Evolutionary conservation across 2,113 vertebrate genomes (phyloP).

Genomic region (Catharus bicknelli): DNA sequence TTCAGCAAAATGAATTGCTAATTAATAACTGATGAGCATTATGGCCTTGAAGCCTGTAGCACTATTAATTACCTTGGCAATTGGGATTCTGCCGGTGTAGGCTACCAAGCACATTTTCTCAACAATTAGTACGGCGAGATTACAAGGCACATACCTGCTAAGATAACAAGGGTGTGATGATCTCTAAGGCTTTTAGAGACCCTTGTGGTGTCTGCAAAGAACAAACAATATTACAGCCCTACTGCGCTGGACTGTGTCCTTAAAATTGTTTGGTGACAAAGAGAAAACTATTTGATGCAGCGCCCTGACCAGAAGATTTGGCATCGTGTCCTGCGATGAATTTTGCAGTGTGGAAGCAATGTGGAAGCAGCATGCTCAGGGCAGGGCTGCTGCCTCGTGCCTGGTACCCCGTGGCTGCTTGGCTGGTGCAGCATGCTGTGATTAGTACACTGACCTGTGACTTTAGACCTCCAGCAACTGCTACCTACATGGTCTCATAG

Average conservation of each 20-base stretch:
- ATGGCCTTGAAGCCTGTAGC: slow-evolving; percentile 94
- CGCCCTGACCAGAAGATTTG: not conserved
- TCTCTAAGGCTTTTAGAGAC: slow-evolving; percentile 65
- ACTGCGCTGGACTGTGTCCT: not conserved
- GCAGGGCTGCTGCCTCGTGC: not conserved
- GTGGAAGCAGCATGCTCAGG: not conserved
- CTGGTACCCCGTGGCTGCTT: not conserved
- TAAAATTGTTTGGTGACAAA: not conserved
- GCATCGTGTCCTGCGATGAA: not conserved
- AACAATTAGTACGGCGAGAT: slow-evolving; percentile 79
- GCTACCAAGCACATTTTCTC: slow-evolving; percentile 82
- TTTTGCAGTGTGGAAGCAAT: not conserved
- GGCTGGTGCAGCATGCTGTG: not conserved
- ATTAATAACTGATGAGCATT: slow-evolving; percentile 99
- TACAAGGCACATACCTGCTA: slow-evolving; percentile 78
- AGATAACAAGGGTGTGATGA: slow-evolving; percentile 66
- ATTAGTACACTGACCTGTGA: not conserved
- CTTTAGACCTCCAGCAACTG: slow-evolving; percentile 38
- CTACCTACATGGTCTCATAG: not conserved
- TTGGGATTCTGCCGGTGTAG: slow-evolving; percentile 83
- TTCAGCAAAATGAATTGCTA: slow-evolving; percentile 99
- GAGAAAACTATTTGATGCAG: not conserved
- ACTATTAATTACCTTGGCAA: slow-evolving; percentile 96
- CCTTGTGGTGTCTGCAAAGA: slow-evolving; percentile 42
- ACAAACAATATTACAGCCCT: slow-evolving; percentile 41